phyloP scores from a whole-genome alignment of 37 sponge, comb jelly and placozoan species.

The Chondrilla cf. caribensis region DNA sequence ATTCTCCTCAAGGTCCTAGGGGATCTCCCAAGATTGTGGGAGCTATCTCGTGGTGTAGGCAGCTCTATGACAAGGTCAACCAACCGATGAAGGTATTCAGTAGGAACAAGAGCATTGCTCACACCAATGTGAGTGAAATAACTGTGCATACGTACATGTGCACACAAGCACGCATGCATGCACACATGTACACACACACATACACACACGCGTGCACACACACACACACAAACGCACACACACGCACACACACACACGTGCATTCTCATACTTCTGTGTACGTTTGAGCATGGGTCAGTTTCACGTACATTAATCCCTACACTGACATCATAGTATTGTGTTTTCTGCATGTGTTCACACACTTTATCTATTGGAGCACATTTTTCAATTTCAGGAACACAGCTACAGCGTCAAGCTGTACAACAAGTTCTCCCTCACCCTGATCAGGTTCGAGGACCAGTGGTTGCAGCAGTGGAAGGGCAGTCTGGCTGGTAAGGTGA shows the following conservation, averaged over 20 bases:
- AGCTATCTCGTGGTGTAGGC: slow-evolving; percentile 73
- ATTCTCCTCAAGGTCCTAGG: slow-evolving; percentile 45
- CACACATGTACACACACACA: background rate
- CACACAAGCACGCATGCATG: too few species aligned
- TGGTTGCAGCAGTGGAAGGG: slow-evolving; percentile 64
- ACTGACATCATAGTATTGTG: too few species aligned
- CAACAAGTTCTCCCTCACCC: slow-evolving; percentile 75
- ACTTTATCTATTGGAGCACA: too few species aligned
- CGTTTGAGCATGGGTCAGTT: background rate
- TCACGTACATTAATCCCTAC: too few species aligned
- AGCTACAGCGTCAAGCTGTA: slow-evolving; percentile 61
- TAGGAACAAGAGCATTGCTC: slow-evolving; percentile 48
- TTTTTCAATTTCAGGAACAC: slow-evolving; percentile 71
- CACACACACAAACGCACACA: background rate
- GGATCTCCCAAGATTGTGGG: slow-evolving; percentile 57
- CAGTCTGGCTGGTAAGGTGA: background rate
- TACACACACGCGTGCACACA: background rate
- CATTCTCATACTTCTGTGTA: background rate
- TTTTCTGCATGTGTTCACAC: too few species aligned
- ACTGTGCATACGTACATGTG: too few species aligned
- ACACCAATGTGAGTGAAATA: slow-evolving; percentile 44
- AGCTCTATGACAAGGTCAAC: slow-evolving; percentile 64
- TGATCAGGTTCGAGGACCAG: slow-evolving; percentile 74
- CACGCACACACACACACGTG: background rate
- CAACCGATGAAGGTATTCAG: slow-evolving; percentile 84